A percentile compares a stretch with the other conserved stretches of the same genome.
Evolutionary conservation across 37 sponge, comb jelly and placozoan genomes (phyloP).

Genomic region (Halichondria panicea): DNA sequence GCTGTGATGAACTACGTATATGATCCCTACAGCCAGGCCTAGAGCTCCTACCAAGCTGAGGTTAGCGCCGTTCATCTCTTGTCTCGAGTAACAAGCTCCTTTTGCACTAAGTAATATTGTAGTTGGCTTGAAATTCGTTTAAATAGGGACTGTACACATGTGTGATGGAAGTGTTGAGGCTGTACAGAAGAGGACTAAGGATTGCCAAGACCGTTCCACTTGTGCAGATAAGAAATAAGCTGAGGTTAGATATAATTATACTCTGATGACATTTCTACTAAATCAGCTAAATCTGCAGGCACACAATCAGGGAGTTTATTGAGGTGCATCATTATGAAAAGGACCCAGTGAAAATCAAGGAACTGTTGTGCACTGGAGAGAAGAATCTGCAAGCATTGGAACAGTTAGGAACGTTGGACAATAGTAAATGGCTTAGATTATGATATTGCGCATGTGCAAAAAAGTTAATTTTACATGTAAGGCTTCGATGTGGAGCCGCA

Average conservation of each 20-base stretch:
- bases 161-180: conserved; percentile 30
- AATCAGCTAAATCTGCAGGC: conserved; percentile 24
- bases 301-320: conserved; percentile 59
- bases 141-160: too few species aligned
- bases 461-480: too few species aligned
- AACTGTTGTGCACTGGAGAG: conserved; percentile 33
- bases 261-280: not conserved
- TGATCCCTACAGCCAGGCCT: conserved; percentile 23
- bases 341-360: conserved; percentile 22
- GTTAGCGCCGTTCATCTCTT: conserved; percentile 13
- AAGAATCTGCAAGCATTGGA: conserved; percentile 25
- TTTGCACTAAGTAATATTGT: not conserved
- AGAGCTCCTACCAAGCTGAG: conserved; percentile 17
- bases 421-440: not conserved
- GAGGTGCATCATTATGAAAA: conserved; percentile 38
- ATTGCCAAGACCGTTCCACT: conserved; percentile 13
- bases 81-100: not conserved
- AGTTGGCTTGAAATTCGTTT: not conserved
- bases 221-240: conserved; percentile 18
- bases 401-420: conserved; percentile 26
- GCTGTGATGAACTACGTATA: conserved; percentile 72
- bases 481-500: too few species aligned
- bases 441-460: too few species aligned
- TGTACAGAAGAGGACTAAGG: conserved; percentile 49
- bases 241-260: conserved; percentile 30